Base-by-base conservation (phyloP, 2,888 invertebrate species). In the Camptogramma bilineatum region DNA sequence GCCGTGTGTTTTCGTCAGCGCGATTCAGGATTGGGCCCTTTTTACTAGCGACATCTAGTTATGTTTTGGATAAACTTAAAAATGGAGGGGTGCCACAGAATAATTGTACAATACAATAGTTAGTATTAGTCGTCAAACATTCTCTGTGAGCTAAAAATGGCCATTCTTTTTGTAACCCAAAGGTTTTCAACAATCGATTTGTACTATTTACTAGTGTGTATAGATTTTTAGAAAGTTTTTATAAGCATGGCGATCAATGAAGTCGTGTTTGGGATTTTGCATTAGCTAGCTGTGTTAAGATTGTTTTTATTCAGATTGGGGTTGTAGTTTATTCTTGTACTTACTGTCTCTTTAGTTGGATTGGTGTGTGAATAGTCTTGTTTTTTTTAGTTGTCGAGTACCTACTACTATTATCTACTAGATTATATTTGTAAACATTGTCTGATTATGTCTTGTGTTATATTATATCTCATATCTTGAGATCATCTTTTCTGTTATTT, bases 1-100 rank as follows among this genome's bases (percentile, higher is more conserved):
- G 54, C 54, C 50, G 54, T 50, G 61, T 17, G 54, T 61, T 61
- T 61, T 61, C 54, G 61, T 61, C 61, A 61, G 50, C 61, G 61
- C 61, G 61, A 54, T 61, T 42, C 44, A 61, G 61, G 44, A 54
- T 51, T 19, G 16, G 24, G 1, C 34, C 16, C 13, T 13, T 21
- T 61, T 54, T 61, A 61, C 52, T 47, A 54, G 60, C 60, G 60
- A 53, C 60, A 53, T 50, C 60, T 61, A 54, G 60, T 48, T 54
- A 0, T 19, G 24, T 8, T 13, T 34, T 31, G 7, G 9, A 7
- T 8, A 53, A 60, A 60, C 60, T 39, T 16, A 10, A 19, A 2
- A 16, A 13, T 13, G 1, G 10, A 34, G 34, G 34, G 34, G 10
- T 34, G 48, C 21, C 48, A 56, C 56, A 56, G 56, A 48, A 28